phyloP scores from a whole-genome alignment of 2,113 vertebrate genomes.

The Apeltes quadracus region DNA sequence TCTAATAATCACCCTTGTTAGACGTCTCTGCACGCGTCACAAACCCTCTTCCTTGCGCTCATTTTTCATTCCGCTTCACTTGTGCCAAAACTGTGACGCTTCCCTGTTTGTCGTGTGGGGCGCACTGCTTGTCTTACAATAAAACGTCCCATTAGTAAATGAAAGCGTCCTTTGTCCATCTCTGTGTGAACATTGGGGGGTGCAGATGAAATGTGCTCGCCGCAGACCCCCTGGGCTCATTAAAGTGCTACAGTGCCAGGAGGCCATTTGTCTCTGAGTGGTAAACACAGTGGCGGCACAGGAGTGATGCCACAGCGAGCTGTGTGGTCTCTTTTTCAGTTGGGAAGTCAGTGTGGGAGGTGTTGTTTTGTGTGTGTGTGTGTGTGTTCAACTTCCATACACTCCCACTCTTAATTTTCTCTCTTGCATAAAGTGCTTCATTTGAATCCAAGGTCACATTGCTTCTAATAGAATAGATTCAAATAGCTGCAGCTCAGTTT shows the following conservation, averaged over 20 bases:
- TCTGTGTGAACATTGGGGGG: conserved; percentile 18
- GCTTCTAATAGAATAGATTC: conserved; percentile 38
- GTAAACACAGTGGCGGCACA: conserved; percentile 57
- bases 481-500: conserved; percentile 48
- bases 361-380: conserved; percentile 5
- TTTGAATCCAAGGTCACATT: conserved; percentile 59
- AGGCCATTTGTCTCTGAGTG: conserved; percentile 64
- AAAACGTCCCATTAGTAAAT: conserved; percentile 47
- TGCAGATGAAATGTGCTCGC: conserved; percentile 48
- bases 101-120: conserved; percentile 20
- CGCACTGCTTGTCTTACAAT: conserved; percentile 22
- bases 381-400: not conserved
- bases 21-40: conserved; percentile 3
- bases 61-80: conserved; percentile 26
- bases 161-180: conserved; percentile 4
- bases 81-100: conserved; percentile 11
- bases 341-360: conserved; percentile 33
- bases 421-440: conserved; percentile 41
- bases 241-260: conserved; percentile 54
- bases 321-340: conserved; percentile 54
- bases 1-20: not conserved
- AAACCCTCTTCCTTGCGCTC: not conserved
- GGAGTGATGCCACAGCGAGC: conserved; percentile 32
- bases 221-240: conserved; percentile 57
- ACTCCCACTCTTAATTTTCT: conserved; percentile 37